Conservation (phyloP, 2,113 vertebrate species). For the Mionectes macconnelli region DNA sequence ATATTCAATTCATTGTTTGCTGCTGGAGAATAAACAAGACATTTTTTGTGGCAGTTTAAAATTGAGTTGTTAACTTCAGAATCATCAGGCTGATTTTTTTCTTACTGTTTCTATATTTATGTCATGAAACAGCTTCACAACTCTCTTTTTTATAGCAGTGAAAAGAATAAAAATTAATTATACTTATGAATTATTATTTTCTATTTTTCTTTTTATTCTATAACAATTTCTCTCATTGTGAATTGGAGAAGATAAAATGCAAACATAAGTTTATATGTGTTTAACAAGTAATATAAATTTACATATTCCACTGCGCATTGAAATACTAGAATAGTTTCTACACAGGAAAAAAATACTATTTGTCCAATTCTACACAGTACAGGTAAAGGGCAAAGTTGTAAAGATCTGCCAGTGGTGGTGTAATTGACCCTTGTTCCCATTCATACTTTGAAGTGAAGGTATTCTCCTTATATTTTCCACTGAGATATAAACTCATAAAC, state of each 20-base stretch:
- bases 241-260: background rate
- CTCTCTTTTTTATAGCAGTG: background rate
- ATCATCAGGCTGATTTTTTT: background rate
- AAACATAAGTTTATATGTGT: background rate
- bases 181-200: background rate
- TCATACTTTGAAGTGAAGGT: background rate
- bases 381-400: background rate
- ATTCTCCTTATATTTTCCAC: background rate
- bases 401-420: background rate
- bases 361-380: background rate
- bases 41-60: background rate
- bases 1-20: background rate
- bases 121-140: background rate
- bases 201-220: background rate
- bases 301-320: background rate
- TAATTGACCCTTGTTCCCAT: background rate
- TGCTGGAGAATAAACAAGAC: background rate
- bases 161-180: background rate
- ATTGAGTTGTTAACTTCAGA: background rate
- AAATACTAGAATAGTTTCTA: background rate
- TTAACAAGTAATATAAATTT: background rate
- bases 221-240: background rate
- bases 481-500: background rate
- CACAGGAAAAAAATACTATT: background rate
- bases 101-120: background rate